Evolutionary conservation across 2,113 vertebrate species (phyloP).

Genomic region (Chroicocephalus ridibundus): DNA sequence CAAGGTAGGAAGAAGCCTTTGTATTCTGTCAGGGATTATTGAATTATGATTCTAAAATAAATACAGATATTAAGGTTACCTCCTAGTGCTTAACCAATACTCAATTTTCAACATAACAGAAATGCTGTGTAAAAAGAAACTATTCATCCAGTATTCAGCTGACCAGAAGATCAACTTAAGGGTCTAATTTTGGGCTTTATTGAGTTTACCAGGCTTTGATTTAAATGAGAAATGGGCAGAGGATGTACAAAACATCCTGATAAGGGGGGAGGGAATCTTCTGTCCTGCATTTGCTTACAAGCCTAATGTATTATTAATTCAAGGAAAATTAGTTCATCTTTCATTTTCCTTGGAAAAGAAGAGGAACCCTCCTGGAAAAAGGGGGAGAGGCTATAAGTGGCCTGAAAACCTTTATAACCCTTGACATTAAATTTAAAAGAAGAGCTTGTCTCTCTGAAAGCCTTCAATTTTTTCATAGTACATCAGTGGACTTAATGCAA

Average conservation of each 20-base stretch:
- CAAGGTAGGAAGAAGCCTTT: not conserved
- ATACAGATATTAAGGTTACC: not conserved
- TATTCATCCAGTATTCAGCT: not conserved
- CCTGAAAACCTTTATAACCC: not conserved
- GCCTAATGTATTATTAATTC: rapidly evolving
- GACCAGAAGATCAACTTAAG: not conserved
- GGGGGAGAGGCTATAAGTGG: not conserved
- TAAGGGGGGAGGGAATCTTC: not conserved
- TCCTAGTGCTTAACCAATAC: not conserved
- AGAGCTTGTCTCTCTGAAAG: not conserved
- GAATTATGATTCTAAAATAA: not conserved
- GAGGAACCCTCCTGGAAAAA: not conserved
- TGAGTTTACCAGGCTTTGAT: not conserved
- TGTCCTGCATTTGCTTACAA: not conserved
- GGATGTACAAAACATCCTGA: not conserved
- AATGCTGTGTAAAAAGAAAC: not conserved
- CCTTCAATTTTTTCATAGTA: not conserved
- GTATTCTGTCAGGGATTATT: not conserved
- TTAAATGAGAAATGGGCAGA: not conserved
- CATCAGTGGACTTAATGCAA: not conserved
- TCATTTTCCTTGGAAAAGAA: not conserved
- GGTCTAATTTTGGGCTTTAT: not conserved
- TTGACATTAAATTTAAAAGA: not conserved
- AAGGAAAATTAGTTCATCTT: not conserved
- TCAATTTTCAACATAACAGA: not conserved